These are phyloP conservation scores for Bungarus multicinctus DNA, from an alignment of 2,113 vertebrate genomes.

Conservation along the genomic window DNA sequence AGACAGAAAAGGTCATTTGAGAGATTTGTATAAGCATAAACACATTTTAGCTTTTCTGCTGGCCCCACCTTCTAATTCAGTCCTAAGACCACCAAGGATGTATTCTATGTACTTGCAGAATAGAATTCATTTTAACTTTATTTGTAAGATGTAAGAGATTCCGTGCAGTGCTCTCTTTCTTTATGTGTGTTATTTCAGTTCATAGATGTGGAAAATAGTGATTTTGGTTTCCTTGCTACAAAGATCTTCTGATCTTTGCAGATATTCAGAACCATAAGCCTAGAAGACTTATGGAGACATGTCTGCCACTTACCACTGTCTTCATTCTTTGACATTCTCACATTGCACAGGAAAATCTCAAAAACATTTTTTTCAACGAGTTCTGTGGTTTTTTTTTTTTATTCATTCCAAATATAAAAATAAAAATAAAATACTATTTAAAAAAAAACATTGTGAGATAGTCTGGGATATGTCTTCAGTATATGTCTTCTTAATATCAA, in stretches of 20 bases:
- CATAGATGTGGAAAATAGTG: not conserved
- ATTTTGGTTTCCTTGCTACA: no score
- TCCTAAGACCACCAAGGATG: not conserved
- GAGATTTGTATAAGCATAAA: conserved; percentile 23
- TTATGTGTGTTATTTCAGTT: not conserved
- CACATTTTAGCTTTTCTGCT: conserved; percentile 1
- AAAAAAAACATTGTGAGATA: not conserved
- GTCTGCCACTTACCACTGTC: no score
- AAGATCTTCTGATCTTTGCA: not conserved
- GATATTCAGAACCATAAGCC: not conserved
- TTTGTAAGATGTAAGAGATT: not conserved
- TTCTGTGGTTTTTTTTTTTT: not conserved
- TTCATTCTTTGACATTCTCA: not conserved
- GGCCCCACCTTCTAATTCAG: not conserved
- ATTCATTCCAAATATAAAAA: not conserved
- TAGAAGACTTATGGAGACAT: not conserved
- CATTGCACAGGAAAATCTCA: no score
- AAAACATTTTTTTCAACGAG: no score
- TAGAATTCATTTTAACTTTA: not conserved
- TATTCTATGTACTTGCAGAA: not conserved
- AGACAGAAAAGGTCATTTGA: conserved; percentile 26
- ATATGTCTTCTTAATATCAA: not conserved
- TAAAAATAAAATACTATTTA: not conserved
- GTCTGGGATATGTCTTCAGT: not conserved
- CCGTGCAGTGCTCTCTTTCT: no score